Evolutionary conservation across 1,140 invertebrate species (phyloP).

Genomic region (Pogonomyrmex barbatus): DNA sequence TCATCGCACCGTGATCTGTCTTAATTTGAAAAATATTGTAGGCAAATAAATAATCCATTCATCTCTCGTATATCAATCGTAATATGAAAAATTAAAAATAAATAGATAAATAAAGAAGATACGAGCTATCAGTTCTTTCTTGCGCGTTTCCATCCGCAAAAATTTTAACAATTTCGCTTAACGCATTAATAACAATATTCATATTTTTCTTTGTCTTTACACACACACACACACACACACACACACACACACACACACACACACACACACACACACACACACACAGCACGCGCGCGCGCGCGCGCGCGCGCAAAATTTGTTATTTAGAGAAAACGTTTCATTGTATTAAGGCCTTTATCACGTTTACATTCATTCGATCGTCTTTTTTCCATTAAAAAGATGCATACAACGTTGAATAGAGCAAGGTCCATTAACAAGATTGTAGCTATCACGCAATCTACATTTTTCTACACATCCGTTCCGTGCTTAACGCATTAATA

Average conservation of each 20-base stretch:
- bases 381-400: neutral
- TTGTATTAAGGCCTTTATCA: neutral
- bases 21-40: constrained; percentile 2
- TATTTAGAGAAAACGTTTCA: neutral
- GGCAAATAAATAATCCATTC: neutral
- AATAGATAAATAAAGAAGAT: neutral
- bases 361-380: neutral
- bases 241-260: too few relatives aligned
- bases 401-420: neutral
- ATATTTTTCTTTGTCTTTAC: neutral
- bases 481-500: constrained; percentile 14
- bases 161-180: neutral
- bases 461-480: constrained; percentile 24
- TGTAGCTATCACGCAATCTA: constrained; percentile 17
- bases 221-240: too few relatives aligned
- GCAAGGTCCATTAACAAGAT: constrained; percentile 36
- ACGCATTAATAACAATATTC: neutral
- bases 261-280: too few relatives aligned
- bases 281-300: too few relatives aligned
- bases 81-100: neutral
- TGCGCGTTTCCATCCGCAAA: neutral
- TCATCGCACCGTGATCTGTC: neutral
- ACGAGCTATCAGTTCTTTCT: neutral
- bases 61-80: neutral
- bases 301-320: too few relatives aligned